Conservation (phyloP, 2,888 invertebrate species). For the Chirona hameri region DNA sequence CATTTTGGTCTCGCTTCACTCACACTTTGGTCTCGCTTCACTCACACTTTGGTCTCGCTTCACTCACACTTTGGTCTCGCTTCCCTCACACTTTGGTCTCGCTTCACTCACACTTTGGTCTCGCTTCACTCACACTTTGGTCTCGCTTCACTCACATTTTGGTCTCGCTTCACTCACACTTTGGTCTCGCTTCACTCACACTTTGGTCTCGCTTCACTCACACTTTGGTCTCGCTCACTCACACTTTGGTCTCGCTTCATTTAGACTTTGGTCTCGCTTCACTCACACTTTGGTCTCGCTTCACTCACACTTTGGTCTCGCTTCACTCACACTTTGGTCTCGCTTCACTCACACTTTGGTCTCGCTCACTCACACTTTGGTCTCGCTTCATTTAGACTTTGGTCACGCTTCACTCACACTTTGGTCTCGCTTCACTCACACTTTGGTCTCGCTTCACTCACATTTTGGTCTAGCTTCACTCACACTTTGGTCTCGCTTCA, state of each 20-base stretch:
- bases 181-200: conserved; percentile 58
- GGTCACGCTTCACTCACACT: conserved; percentile 53
- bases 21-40: conserved; percentile 73
- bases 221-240: conserved; percentile 49
- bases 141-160: conserved; percentile 66
- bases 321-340: too few species aligned
- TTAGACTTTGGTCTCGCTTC: too few species aligned
- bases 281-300: too few species aligned
- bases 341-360: conserved; percentile 72
- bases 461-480: conserved; percentile 44
- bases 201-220: conserved; percentile 61
- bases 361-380: conserved; percentile 46
- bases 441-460: conserved; percentile 61
- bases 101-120: conserved; percentile 76
- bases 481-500: conserved; percentile 73
- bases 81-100: too few species aligned
- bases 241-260: conserved; percentile 94
- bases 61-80: conserved; percentile 76
- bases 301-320: conserved; percentile 76
- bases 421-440: conserved; percentile 58
- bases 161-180: conserved; percentile 53
- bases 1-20: conserved; percentile 44
- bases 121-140: too few species aligned
- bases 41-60: too few species aligned
- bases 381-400: conserved; percentile 65